Evolutionary conservation across 53 echinoderm and acorn worm species (phyloP).

Genomic region (Hippasteria phrygiana): DNA sequence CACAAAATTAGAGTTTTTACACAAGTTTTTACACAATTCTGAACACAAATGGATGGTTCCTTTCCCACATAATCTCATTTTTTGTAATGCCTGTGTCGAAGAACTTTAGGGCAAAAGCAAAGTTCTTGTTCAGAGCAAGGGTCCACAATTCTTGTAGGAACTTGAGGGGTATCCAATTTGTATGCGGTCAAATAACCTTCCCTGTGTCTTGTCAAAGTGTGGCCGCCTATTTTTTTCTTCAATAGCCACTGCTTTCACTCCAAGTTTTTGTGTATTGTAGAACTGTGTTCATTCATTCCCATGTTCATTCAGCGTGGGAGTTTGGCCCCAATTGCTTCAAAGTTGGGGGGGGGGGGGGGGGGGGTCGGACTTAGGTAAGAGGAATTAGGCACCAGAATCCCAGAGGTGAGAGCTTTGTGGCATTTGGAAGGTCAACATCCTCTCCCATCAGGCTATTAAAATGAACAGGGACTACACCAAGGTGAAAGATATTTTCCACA

Average conservation of each 20-base stretch:
- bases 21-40: too few species aligned
- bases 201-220: slow-evolving; percentile 16
- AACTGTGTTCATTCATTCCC: slow-evolving; percentile 11
- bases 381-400: slow-evolving; percentile 44
- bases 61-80: too few species aligned
- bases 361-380: too few species aligned
- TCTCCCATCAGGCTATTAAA: background rate
- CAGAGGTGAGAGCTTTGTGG: slow-evolving; percentile 45
- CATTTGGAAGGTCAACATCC: slow-evolving; percentile 62
- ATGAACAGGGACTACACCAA: slow-evolving; percentile 3
- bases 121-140: too few species aligned
- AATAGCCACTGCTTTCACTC: background rate
- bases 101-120: too few species aligned
- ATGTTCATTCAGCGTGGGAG: slow-evolving; percentile 18
- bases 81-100: too few species aligned
- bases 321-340: background rate
- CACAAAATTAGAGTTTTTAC: too few species aligned
- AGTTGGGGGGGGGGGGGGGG: too few species aligned
- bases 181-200: background rate
- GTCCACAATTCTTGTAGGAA: too few species aligned
- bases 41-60: too few species aligned
- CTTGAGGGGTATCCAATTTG: too few species aligned
- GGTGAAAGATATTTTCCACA: slow-evolving; percentile 11
- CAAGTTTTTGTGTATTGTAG: background rate
- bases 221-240: background rate